Conservation (phyloP, 2,113 vertebrate species). For the Ciconia stormi region DNA sequence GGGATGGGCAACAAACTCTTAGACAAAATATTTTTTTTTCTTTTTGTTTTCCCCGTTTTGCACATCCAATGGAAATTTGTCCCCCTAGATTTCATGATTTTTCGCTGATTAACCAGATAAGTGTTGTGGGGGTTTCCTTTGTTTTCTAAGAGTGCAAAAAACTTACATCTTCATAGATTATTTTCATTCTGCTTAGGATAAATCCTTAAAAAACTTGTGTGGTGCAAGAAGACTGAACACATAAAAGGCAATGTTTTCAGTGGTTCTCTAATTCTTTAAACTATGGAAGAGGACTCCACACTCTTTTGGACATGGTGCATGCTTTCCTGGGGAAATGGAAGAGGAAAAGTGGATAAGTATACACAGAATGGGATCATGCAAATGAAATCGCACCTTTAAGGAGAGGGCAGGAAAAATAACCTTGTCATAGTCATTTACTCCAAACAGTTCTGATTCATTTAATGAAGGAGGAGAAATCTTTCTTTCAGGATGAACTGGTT, state of each 20-base stretch:
- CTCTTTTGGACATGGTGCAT: not conserved
- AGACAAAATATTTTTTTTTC: not conserved
- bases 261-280: not conserved
- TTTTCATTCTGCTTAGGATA: not conserved
- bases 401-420: not conserved
- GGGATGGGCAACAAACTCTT: not conserved
- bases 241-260: not conserved
- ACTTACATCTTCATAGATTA: not conserved
- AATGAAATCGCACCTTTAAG: not conserved
- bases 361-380: not conserved
- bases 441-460: not conserved
- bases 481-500: not conserved
- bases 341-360: not conserved
- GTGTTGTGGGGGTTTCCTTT: not conserved
- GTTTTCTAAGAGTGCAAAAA: not conserved
- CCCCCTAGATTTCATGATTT: not conserved
- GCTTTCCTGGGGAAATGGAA: not conserved
- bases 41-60: rapidly evolving
- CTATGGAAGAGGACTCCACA: not conserved
- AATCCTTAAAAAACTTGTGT: not conserved
- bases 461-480: not conserved
- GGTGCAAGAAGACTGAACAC: not conserved
- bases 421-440: not conserved
- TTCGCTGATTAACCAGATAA: not conserved
- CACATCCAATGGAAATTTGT: not conserved